Conservation (phyloP, 2,797 vertebrate genomes). For the Epinephelus awoara region DNA sequence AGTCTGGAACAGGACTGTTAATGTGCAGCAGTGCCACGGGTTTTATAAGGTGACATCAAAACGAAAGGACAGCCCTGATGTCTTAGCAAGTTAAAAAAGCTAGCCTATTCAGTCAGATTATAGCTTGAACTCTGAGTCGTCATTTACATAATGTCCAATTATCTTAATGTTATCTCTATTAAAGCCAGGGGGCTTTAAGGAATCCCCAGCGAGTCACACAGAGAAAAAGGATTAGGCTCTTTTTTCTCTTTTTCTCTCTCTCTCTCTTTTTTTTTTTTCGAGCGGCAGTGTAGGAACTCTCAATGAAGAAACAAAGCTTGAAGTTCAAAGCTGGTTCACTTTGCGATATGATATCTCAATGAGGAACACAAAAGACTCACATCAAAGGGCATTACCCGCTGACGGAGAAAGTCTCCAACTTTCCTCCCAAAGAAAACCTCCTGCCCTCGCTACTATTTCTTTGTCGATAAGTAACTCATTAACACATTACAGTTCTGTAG, state of each 20-base stretch:
- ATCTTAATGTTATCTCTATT: slow-evolving; percentile 76
- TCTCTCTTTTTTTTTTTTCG: neutral
- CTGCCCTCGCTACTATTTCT: slow-evolving; percentile 31
- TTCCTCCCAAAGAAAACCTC: slow-evolving; percentile 43
- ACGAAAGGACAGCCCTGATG: slow-evolving; percentile 43
- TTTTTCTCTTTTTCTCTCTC: no score
- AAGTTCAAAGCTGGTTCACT: slow-evolving; percentile 73
- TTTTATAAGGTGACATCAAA: slow-evolving; percentile 44
- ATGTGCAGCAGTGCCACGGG: slow-evolving; percentile 14
- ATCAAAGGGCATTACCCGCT: slow-evolving; percentile 69
- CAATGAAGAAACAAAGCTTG: slow-evolving; percentile 73
- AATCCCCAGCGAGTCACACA: slow-evolving; percentile 64
- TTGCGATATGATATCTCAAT: slow-evolving; percentile 72
- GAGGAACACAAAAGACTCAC: slow-evolving; percentile 71
- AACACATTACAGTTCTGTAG: slow-evolving; percentile 8
- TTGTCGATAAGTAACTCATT: slow-evolving; percentile 57
- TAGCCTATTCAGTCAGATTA: slow-evolving; percentile 49
- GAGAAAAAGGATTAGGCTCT: slow-evolving; percentile 54
- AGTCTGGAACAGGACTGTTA: slow-evolving; percentile 11
- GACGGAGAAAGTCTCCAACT: slow-evolving; percentile 55
- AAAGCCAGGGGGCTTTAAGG: slow-evolving; percentile 71
- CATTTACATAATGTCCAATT: slow-evolving; percentile 81
- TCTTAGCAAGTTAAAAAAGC: slow-evolving; percentile 56
- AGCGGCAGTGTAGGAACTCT: slow-evolving; percentile 41
- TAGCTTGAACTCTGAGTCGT: slow-evolving; percentile 60